Percentiles rank a stretch among this genome's conserved stretches.
These are phyloP conservation scores for Terrapene triunguis DNA, from an alignment of 2,113 vertebrate species.

Conservation along the genomic window DNA sequence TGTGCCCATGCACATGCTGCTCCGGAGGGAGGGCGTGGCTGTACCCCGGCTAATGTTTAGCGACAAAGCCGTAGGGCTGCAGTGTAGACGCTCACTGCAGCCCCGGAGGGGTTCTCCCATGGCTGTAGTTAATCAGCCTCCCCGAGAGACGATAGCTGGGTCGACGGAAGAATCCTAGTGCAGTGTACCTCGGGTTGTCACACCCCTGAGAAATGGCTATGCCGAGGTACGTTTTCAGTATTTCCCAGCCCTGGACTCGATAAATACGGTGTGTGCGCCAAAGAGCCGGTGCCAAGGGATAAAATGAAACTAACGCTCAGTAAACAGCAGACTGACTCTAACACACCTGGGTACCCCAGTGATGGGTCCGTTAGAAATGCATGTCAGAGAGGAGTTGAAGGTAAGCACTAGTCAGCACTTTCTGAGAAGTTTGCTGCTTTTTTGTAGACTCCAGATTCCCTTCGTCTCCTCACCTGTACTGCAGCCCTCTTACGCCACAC, in stretches of 20 bases:
- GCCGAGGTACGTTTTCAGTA: too few species aligned
- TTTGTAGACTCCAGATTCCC: background rate
- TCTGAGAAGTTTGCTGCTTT: background rate
- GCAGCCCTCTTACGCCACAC: rapidly evolving
- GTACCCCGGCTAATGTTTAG: too few species aligned
- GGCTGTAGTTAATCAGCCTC: too few species aligned
- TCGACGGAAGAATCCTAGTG: too few species aligned
- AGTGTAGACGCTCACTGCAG: too few species aligned
- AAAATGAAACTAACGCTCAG: background rate
- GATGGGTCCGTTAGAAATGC: background rate
- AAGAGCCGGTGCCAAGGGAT: background rate
- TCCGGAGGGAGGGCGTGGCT: too few species aligned
- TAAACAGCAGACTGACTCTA: background rate
- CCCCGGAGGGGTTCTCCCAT: too few species aligned
- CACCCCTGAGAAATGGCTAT: too few species aligned
- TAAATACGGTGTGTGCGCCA: background rate
- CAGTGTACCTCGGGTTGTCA: too few species aligned
- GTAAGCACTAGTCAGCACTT: background rate
- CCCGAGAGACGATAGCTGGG: too few species aligned
- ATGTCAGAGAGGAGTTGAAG: rapidly evolving
- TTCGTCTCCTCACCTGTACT: rapidly evolving
- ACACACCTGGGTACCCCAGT: rapidly evolving
- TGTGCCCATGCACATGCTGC: background rate
- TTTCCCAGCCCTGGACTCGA: background rate
- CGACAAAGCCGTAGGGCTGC: too few species aligned